phyloP scores from a whole-genome alignment of 2,113 vertebrate genomes.

The Arvicanthis niloticus region DNA sequence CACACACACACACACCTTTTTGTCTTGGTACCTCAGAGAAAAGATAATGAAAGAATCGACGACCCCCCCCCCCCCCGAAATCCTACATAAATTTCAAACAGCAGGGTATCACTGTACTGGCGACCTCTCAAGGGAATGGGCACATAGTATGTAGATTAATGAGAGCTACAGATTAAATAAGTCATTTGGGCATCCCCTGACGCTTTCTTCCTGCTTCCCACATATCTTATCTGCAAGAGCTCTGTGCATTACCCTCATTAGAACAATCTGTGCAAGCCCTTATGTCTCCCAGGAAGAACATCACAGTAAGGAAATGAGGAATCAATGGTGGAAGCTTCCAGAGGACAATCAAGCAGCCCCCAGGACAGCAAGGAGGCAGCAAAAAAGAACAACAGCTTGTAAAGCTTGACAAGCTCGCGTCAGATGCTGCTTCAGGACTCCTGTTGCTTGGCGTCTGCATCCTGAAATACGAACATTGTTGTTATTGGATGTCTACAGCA shows the following conservation, averaged over 20 bases:
- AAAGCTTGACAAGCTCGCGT: conserved; percentile 79
- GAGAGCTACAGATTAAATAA: conserved; percentile 73
- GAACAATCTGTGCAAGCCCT: conserved; percentile 61
- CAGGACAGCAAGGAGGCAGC: conserved; percentile 62
- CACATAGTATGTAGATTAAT: conserved; percentile 64
- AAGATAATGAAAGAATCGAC: conserved; percentile 2
- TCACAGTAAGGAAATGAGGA: conserved; percentile 68
- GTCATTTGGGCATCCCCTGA: conserved; percentile 53
- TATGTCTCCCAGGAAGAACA: conserved; percentile 66
- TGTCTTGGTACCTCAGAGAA: conserved; percentile 5
- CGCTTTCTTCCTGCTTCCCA: conserved; percentile 28
- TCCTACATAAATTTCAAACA: background rate
- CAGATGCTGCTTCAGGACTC: conserved; percentile 82
- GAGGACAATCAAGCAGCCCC: conserved; percentile 80
- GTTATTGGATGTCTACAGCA: conserved; percentile 59
- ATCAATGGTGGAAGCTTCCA: conserved; percentile 76
- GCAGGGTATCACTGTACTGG: background rate
- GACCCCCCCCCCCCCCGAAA: background rate
- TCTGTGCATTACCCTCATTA: conserved; percentile 74
- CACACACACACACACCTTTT: conserved; percentile 25
- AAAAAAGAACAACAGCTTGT: conserved; percentile 75
- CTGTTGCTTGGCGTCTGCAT: conserved; percentile 72
- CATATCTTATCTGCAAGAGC: conserved; percentile 58
- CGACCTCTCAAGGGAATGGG: conserved; percentile 46
- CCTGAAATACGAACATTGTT: conserved; percentile 78